Base-by-base conservation (phyloP, 2,113 vertebrate species). In the Muscicapa adusta region DNA sequence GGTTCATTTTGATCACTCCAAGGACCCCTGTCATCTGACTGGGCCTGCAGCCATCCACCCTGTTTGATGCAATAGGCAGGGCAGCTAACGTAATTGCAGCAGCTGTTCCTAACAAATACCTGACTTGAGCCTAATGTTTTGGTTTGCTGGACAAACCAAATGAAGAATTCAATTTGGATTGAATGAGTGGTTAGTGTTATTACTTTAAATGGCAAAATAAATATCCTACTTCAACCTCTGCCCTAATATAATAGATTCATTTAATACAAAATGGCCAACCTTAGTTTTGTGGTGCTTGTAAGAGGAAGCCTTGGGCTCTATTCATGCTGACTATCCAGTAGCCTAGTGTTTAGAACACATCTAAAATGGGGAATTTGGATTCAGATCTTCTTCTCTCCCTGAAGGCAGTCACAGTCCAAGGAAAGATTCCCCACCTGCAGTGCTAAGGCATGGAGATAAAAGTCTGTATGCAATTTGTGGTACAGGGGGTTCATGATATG, bases 151-250 rank as follows among this genome's bases (percentile, higher is more conserved):
- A 61, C 75, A 85, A 90, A 85, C n/a, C 8, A 85, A 93, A 90
- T 73, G n/a, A 88, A 88, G 1, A 85, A 88, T 79, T 68, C 26
- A 43, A 61, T 79, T 92, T 92, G 15, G 33, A 90, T 91, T 81
- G 78, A 91, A 88, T 82, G 51, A 38, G 77, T 2, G 5, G 50
- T 88, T 92, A 40, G 53, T 79, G 22, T 60, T 91, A 85, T 67
- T 90, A 79, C 48, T 94, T 91, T 83, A 88, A 79, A 92, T 42
- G 45, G n/a, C 58, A 88, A 88, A 95, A 56, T 33, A 68, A 91
- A 88, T 78, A 51, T 56, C 20, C 29, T 94, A 13, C 78, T 81
- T 89, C 61, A 72, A 72, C 20, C 16, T 72, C 57, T 85, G 47
- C 40, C 43, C 48, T 90, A 36, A 65, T 53, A n/a, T 29, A 93